phyloP scores from a whole-genome alignment of 1,140 invertebrate genomes.

The Papilio glaucus region DNA sequence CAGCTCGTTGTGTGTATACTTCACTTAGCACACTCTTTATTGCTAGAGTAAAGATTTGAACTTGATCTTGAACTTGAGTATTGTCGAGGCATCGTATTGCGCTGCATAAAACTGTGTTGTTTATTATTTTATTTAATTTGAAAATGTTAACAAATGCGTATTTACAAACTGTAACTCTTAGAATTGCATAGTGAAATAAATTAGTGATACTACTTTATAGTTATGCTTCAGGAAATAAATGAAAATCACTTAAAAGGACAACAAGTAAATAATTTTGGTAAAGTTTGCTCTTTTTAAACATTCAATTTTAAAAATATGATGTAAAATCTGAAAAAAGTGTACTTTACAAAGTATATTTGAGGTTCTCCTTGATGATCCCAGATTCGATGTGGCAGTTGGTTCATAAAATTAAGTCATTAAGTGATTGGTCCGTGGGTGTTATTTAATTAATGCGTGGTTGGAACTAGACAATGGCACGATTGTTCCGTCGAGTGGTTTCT shows the following conservation, averaged over 20 bases:
- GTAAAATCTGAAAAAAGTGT: too few species aligned
- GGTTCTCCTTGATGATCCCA: not conserved
- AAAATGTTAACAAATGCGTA: not conserved
- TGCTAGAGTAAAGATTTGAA: slow-evolving; percentile 12
- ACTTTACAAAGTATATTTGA: not conserved
- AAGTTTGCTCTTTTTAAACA: too few species aligned
- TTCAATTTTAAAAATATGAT: too few species aligned
- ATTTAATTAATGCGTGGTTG: slow-evolving; percentile 59
- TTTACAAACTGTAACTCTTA: not conserved
- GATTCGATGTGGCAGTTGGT: slow-evolving; percentile 7
- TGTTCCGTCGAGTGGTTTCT: slow-evolving; percentile 49
- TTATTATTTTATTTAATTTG: not conserved
- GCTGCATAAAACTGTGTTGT: not conserved
- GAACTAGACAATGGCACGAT: slow-evolving; percentile 56
- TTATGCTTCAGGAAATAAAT: not conserved
- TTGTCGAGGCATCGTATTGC: not conserved
- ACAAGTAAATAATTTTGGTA: not conserved
- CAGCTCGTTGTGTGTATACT: not conserved
- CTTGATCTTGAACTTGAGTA: not conserved
- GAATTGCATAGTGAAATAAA: not conserved
- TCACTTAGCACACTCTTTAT: slow-evolving; percentile 18
- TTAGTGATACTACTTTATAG: not conserved
- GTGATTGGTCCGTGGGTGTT: slow-evolving; percentile 47
- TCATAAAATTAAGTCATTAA: slow-evolving; percentile 55
- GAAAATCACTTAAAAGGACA: not conserved